A percentile compares a stretch with the other conserved stretches of the same genome.
These are phyloP conservation scores for Odontomyia ornata DNA, from an alignment of 2,888 invertebrate genomes.

Conservation along the genomic window DNA sequence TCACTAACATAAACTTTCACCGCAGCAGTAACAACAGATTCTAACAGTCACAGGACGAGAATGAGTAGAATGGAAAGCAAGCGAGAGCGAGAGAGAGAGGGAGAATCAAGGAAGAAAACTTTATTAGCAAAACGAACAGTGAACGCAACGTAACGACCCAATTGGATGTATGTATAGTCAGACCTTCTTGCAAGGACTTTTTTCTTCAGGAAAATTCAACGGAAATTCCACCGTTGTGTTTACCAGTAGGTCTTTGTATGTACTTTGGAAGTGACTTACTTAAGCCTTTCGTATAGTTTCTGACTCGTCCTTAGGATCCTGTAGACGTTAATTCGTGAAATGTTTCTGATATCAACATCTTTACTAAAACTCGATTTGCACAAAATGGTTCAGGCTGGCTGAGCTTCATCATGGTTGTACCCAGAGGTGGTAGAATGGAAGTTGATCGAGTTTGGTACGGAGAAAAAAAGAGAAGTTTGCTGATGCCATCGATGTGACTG, in stretches of 20 bases:
- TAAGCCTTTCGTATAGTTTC: too few relatives aligned
- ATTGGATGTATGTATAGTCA: not conserved
- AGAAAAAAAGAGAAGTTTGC: not conserved
- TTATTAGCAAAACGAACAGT: not conserved
- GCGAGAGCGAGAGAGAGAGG: too few relatives aligned
- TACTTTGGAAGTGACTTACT: too few relatives aligned
- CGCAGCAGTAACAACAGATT: not conserved
- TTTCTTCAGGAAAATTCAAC: not conserved
- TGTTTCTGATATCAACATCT: not conserved
- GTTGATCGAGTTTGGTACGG: too few relatives aligned
- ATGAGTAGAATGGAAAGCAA: too few relatives aligned
- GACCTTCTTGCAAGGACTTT: not conserved
- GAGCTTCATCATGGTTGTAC: too few relatives aligned
- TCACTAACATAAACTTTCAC: slow-evolving; percentile 26
- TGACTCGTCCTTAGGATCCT: not conserved
- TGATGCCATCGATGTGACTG: slow-evolving; percentile 36
- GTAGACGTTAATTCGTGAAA: slow-evolving; percentile 8
- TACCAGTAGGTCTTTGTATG: not conserved
- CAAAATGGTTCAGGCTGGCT: too few relatives aligned
- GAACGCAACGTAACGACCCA: not conserved
- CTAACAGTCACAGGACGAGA: not conserved
- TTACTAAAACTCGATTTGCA: not conserved
- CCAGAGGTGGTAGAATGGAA: too few relatives aligned
- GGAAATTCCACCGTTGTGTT: not conserved
- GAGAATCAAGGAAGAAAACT: not conserved